Evolutionary conservation across 1,140 invertebrate genomes (phyloP).

Genomic region (Marisa cornuarietis): DNA sequence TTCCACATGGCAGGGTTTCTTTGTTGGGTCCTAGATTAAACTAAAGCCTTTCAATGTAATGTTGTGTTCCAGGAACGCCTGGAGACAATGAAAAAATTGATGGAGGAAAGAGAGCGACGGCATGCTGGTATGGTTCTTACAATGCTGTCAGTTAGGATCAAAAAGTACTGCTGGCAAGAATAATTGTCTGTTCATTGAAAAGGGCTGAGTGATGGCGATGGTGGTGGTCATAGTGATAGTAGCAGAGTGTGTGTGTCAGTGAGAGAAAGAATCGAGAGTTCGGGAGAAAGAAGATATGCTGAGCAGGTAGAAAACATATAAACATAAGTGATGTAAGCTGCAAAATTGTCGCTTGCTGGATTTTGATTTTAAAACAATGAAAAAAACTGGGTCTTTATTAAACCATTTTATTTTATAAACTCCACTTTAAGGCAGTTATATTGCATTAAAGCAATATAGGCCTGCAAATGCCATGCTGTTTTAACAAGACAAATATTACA

Average conservation of each 20-base stretch:
- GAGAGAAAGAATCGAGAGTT: not conserved
- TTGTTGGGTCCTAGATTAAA: not conserved
- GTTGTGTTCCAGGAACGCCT: constrained; percentile 8
- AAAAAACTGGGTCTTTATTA: no score
- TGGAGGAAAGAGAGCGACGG: constrained; percentile 12
- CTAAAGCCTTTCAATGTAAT: not conserved
- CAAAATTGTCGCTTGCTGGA: no score
- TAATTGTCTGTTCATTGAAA: not conserved
- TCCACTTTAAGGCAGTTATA: no score
- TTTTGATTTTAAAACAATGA: no score
- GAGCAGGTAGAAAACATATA: not conserved
- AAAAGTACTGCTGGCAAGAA: not conserved
- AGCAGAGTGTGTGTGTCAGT: not conserved
- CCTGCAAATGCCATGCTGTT: no score
- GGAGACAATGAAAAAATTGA: constrained; percentile 13
- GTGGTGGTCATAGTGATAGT: not conserved
- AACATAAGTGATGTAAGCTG: not conserved
- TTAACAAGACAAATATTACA: no score
- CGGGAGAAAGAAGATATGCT: not conserved
- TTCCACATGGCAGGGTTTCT: not conserved
- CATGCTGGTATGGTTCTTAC: not conserved
- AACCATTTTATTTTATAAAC: no score
- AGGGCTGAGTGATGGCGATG: not conserved
- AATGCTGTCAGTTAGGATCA: not conserved
- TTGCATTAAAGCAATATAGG: no score